Conservation (phyloP, 2,113 vertebrate genomes). For the Leptodactylus fuscus region DNA sequence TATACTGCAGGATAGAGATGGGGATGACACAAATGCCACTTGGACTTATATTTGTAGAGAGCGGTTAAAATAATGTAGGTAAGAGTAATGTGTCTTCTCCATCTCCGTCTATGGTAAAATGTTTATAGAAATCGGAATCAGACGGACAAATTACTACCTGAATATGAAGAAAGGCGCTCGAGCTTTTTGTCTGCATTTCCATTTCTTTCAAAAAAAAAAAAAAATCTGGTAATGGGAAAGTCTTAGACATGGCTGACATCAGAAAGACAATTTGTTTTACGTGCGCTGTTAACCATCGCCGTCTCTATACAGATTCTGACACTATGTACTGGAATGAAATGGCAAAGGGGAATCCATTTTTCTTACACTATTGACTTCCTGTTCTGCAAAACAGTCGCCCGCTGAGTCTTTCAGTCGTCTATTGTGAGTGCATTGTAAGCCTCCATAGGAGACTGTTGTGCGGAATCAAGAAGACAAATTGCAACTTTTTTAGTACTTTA, state of each 20-base stretch:
- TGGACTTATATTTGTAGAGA: too few species aligned
- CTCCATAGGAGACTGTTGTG: conserved; percentile 38
- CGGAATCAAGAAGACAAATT: conserved; percentile 34
- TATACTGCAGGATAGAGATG: too few species aligned
- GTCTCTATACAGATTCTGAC: conserved; percentile 24
- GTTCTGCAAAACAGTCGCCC: conserved; percentile 18
- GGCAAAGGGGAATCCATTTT: conserved; percentile 38
- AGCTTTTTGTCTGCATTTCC: neutral
- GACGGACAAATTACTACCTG: neutral
- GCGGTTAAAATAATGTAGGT: neutral
- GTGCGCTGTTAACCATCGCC: neutral
- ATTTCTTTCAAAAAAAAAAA: neutral
- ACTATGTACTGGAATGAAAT: conserved; percentile 1
- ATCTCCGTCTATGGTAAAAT: neutral
- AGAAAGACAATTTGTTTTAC: conserved; percentile 16
- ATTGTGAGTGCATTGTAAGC: conserved; percentile 36
- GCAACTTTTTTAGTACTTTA: conserved; percentile 25
- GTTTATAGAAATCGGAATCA: conserved; percentile 5
- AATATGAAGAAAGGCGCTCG: neutral
- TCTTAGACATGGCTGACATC: neutral
- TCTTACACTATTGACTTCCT: conserved; percentile 48
- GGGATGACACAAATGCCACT: too few species aligned
- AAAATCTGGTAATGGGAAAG: conserved; percentile 4
- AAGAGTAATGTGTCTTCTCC: neutral
- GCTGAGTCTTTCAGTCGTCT: conserved; percentile 32